Conservation (phyloP, 2,888 invertebrate species). For the Leucophenga montana region DNA sequence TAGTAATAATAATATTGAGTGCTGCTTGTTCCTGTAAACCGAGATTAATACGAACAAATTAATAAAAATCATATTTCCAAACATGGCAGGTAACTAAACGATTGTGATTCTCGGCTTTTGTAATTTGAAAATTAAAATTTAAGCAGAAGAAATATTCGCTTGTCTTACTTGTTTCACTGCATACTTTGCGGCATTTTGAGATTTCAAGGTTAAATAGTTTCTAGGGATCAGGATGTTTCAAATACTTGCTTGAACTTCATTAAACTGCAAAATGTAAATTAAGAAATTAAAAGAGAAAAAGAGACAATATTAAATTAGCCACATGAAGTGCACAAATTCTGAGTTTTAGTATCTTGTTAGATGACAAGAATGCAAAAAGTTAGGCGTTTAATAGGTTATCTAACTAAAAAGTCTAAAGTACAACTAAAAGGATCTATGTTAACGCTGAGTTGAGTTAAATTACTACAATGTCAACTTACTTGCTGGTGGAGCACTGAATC, state of each 20-base stretch:
- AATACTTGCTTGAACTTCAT: slow-evolving; percentile 40
- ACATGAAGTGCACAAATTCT: not conserved
- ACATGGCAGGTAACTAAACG: slow-evolving; percentile 42
- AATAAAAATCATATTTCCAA: slow-evolving; percentile 38
- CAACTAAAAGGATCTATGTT: not conserved
- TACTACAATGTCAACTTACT: slow-evolving; percentile 62
- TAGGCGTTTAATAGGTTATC: not conserved
- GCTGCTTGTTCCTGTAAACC: slow-evolving; percentile 58
- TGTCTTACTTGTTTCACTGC: slow-evolving; percentile 49
- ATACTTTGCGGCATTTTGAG: slow-evolving; percentile 8
- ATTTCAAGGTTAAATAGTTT: not conserved
- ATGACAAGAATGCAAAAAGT: slow-evolving; percentile 31
- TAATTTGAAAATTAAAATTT: slow-evolving; percentile 36
- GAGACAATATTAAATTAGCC: slow-evolving; percentile 32
- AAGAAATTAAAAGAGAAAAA: slow-evolving; percentile 36
- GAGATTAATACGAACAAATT: slow-evolving; percentile 13
- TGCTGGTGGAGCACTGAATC: slow-evolving; percentile 70
- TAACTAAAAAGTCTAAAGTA: slow-evolving; percentile 14
- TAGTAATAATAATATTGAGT: slow-evolving; percentile 68
- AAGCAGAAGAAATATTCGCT: slow-evolving; percentile 26
- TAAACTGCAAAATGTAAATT: slow-evolving; percentile 54
- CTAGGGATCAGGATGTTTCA: slow-evolving; percentile 26
- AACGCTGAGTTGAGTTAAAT: slow-evolving; percentile 1
- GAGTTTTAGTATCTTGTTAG: slow-evolving; percentile 51
- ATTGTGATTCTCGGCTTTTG: slow-evolving; percentile 60